Percentiles rank a stretch among this genome's conserved stretches.
Conservation (phyloP, 2,797 vertebrate species). For the Siniperca scherzeri region DNA sequence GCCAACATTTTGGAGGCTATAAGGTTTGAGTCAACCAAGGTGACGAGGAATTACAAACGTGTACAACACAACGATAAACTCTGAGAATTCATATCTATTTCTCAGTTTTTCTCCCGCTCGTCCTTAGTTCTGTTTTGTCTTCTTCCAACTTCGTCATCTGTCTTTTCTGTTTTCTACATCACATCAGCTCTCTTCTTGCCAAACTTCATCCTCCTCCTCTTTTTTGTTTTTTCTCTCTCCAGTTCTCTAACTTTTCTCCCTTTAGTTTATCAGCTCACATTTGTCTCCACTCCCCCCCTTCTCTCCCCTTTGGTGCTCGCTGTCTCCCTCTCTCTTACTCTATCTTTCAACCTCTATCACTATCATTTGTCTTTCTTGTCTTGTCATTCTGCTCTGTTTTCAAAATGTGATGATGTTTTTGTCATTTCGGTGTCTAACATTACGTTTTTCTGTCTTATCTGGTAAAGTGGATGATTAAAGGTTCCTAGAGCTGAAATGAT, state of each 20-base stretch:
- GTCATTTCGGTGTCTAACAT: slow-evolving; percentile 4
- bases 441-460: slow-evolving; percentile 9
- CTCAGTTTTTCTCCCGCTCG: not conserved
- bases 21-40: not conserved
- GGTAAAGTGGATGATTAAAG: not conserved
- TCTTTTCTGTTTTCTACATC: not conserved
- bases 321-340: not conserved
- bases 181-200: not conserved
- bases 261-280: slow-evolving; percentile 33
- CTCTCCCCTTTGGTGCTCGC: not conserved
- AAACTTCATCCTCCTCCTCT: not conserved
- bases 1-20: not conserved
- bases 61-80: slow-evolving; percentile 15
- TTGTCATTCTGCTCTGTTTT: slow-evolving; percentile 22
- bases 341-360: slow-evolving; percentile 5
- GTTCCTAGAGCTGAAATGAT: not conserved
- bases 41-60: not conserved
- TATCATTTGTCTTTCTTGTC: slow-evolving; percentile 25
- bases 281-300: not conserved
- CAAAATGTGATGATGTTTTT: slow-evolving; percentile 8
- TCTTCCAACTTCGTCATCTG: not conserved
- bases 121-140: not conserved
- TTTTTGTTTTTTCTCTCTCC: not conserved
- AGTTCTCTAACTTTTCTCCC: slow-evolving; percentile 1
- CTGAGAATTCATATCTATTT: not conserved